Evolutionary conservation across 2,113 vertebrate species (phyloP).

Genomic region (Sinocyclocheilus grahami): DNA sequence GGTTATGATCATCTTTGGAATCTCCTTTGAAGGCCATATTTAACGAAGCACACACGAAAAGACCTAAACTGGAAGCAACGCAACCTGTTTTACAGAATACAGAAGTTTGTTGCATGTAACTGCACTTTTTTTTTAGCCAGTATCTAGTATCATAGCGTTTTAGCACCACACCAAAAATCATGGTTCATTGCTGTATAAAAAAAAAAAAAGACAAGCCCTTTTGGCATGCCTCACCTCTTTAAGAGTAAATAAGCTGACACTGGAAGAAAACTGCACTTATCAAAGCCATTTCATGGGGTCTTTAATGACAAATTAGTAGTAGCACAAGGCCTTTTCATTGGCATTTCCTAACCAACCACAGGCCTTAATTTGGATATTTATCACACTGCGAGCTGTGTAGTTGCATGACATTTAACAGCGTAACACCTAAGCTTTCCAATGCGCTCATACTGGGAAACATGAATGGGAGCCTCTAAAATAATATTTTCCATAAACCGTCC

Average conservation of each 20-base stretch:
- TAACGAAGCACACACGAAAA: too few relatives aligned
- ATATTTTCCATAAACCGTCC: conserved; percentile 23
- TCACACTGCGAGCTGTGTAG: conserved; percentile 1
- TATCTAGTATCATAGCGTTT: neutral
- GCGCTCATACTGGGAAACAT: conserved; percentile 9
- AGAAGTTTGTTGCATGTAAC: neutral
- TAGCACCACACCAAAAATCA: too few relatives aligned
- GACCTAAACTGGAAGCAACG: too few relatives aligned
- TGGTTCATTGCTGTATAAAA: neutral
- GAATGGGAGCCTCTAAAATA: conserved; percentile 1
- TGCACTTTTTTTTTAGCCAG: neutral
- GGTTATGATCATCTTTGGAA: too few relatives aligned
- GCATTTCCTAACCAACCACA: conserved; percentile 3
- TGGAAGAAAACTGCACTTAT: neutral
- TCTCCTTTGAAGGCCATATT: too few relatives aligned
- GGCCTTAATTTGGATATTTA: conserved; percentile 20
- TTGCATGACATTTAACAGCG: conserved; percentile 20
- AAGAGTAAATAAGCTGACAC: neutral
- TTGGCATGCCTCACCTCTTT: neutral
- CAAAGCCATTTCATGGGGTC: neutral
- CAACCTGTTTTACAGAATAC: too few relatives aligned
- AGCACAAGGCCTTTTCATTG: neutral
- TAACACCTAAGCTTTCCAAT: conserved; percentile 30
- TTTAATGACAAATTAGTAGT: conserved; percentile 15
- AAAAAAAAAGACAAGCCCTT: neutral